These are phyloP conservation scores for Lamellibrachia columna DNA, from an alignment of 2,888 invertebrate species.

Conservation along the genomic window DNA sequence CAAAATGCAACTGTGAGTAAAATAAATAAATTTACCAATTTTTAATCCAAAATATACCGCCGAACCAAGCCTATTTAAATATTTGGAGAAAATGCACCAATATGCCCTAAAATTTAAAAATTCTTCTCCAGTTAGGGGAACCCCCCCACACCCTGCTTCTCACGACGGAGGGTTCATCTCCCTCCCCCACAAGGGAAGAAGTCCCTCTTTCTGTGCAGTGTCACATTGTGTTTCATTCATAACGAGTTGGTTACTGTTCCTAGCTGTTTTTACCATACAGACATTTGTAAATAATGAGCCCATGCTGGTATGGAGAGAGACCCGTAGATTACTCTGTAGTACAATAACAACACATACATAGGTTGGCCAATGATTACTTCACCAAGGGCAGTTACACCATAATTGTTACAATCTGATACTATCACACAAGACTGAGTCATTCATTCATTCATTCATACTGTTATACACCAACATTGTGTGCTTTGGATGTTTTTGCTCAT, in stretches of 20 bases:
- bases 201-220: too few relatives aligned
- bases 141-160: too few relatives aligned
- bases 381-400: neutral
- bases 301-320: neutral
- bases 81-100: too few relatives aligned
- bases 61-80: too few relatives aligned
- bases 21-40: too few relatives aligned
- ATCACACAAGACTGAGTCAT: constrained; percentile 6
- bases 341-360: neutral
- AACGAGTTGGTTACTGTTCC: neutral
- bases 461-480: neutral
- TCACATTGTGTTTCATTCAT: too few relatives aligned
- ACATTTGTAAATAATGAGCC: neutral
- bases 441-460: neutral
- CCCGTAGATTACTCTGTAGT: neutral
- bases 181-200: too few relatives aligned
- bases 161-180: too few relatives aligned
- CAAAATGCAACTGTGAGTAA: neutral
- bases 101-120: too few relatives aligned
- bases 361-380: neutral
- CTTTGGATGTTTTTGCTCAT: neutral
- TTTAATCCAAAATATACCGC: too few relatives aligned
- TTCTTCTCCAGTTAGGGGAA: too few relatives aligned
- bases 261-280: neutral
- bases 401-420: neutral